These are phyloP conservation scores for Daphoenositta chrysoptera DNA, from an alignment of 2,113 vertebrate species.

Conservation along the genomic window DNA sequence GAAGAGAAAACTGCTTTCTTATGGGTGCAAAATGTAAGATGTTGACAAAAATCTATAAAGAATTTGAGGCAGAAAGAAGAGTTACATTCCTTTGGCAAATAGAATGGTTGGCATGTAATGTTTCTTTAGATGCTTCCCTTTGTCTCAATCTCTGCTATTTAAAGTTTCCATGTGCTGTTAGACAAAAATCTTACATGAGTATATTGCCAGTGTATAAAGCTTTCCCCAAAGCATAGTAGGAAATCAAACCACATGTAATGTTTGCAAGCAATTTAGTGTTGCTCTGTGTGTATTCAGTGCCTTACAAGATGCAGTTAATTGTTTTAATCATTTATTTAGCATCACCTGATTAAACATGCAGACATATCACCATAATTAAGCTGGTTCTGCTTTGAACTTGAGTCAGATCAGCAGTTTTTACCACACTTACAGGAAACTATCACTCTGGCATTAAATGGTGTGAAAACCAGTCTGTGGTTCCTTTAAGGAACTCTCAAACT, in stretches of 20 bases:
- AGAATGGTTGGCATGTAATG: background rate
- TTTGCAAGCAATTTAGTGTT: background rate
- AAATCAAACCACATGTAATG: background rate
- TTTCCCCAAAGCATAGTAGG: background rate
- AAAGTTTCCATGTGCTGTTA: background rate
- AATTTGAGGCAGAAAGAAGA: background rate
- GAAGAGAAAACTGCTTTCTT: background rate
- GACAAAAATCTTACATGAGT: background rate
- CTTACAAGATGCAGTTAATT: conserved; percentile 11
- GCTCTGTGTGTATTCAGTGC: background rate
- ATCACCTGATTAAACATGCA: conserved; percentile 7
- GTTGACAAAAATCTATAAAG: background rate
- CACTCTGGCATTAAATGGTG: background rate
- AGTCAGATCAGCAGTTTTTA: background rate
- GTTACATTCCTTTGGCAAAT: background rate
- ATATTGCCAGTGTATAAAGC: background rate
- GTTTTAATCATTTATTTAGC: conserved; percentile 12
- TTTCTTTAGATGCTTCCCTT: background rate
- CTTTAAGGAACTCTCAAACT: background rate
- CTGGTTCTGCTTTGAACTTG: background rate
- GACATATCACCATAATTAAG: background rate
- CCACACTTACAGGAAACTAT: background rate
- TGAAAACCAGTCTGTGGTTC: background rate
- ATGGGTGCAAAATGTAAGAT: background rate
- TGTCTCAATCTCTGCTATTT: background rate